Evolutionary conservation across 2,113 vertebrate species (phyloP).

Genomic region (Seriola quinqueradiata): DNA sequence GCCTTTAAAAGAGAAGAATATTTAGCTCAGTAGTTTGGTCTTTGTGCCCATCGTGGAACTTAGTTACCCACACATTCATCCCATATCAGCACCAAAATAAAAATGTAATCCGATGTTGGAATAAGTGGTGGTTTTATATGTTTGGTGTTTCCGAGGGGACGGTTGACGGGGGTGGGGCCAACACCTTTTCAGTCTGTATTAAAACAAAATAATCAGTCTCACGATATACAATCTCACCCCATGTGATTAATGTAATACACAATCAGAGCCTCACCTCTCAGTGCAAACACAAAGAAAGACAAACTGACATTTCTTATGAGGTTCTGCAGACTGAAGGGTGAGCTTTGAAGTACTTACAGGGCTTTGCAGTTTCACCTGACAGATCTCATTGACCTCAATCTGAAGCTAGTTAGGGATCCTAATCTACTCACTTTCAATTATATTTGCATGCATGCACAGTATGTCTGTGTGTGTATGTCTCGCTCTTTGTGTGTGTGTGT

Average conservation of each 20-base stretch:
- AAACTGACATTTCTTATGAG: slow-evolving; percentile 17
- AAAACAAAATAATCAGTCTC: neutral
- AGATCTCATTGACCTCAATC: slow-evolving; percentile 86
- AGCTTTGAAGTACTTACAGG: slow-evolving; percentile 78
- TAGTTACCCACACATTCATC: slow-evolving; percentile 5
- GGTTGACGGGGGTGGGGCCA: neutral
- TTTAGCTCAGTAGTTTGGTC: slow-evolving; percentile 18
- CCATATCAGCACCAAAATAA: neutral
- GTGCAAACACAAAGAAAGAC: slow-evolving; percentile 7
- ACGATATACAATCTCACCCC: neutral
- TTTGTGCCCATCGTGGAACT: neutral
- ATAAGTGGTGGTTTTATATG: neutral
- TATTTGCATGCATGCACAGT: neutral
- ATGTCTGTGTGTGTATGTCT: neutral
- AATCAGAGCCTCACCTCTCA: neutral
- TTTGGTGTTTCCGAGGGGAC: neutral
- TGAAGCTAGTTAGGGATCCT: slow-evolving; percentile 77
- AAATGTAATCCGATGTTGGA: neutral
- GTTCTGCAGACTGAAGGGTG: slow-evolving; percentile 56
- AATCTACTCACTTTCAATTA: slow-evolving; percentile 76
- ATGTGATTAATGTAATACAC: neutral
- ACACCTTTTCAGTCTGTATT: slow-evolving; percentile 3
- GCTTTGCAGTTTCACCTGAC: slow-evolving; percentile 81
- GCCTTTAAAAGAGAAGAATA: slow-evolving; percentile 52
- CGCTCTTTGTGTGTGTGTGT: neutral